These are phyloP conservation scores for Drosophila azteca DNA, from an alignment of 1,140 invertebrate species.

Conservation along the genomic window DNA sequence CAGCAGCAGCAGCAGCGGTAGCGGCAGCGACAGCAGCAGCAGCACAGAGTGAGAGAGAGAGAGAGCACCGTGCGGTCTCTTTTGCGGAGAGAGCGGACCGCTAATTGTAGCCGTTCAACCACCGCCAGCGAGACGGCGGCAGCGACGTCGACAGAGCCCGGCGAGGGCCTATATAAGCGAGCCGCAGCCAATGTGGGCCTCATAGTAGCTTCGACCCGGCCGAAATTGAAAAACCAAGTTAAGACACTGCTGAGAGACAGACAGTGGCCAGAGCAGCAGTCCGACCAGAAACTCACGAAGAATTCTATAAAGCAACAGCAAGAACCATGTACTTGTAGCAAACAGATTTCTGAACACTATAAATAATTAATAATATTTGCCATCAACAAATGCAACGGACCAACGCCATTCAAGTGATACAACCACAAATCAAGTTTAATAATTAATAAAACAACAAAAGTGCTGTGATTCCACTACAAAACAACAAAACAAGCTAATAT, in stretches of 20 bases:
- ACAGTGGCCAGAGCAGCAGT: constrained; percentile 1
- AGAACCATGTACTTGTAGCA: constrained; percentile 42
- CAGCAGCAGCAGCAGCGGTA: neutral
- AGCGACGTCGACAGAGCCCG: neutral
- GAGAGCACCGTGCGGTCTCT: constrained; percentile 6
- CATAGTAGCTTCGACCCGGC: constrained; percentile 2
- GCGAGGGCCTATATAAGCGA: constrained; percentile 1
- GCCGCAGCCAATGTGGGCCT: neutral
- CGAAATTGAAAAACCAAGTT: no score
- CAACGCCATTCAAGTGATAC: constrained; percentile 83
- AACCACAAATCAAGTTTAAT: constrained; percentile 64
- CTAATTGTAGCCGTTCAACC: neutral
- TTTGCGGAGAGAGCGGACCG: constrained; percentile 3
- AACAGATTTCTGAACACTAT: constrained; percentile 29
- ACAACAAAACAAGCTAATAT: constrained; percentile 60
- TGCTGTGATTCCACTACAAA: constrained; percentile 83
- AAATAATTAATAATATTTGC: constrained; percentile 67
- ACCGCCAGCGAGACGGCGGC: neutral
- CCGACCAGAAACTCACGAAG: constrained; percentile 65
- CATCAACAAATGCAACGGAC: constrained; percentile 83
- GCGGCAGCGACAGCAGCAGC: neutral
- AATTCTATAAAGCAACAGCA: constrained; percentile 70
- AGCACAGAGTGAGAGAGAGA: constrained; percentile 6
- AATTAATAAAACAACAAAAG: constrained; percentile 69
- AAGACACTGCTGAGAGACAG: no score